Evolutionary conservation across 2,797 vertebrate genomes (phyloP).

Genomic region (Sarcophilus harrisii): DNA sequence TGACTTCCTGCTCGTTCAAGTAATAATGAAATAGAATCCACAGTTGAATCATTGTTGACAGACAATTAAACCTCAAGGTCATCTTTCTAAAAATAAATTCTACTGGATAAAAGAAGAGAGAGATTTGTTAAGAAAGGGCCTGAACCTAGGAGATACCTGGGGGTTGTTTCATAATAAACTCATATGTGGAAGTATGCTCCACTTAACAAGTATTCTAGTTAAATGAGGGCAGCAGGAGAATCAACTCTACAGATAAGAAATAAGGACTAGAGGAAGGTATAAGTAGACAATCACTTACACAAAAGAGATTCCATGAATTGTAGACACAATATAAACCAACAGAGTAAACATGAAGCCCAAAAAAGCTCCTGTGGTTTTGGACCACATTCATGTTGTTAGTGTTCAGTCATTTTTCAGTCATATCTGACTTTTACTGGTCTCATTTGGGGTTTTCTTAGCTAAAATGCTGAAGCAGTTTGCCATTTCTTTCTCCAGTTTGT

Average conservation of each 20-base stretch:
- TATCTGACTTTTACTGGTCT: neutral
- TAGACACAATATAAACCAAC: neutral
- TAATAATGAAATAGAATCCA: neutral
- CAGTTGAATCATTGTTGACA: neutral
- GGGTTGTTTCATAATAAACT: neutral
- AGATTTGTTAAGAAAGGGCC: neutral
- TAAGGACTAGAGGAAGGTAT: neutral
- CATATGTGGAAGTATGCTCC: neutral
- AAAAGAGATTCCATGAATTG: neutral
- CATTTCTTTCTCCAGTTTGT: neutral
- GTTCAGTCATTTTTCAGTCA: neutral
- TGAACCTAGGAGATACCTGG: neutral
- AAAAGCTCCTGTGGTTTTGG: neutral
- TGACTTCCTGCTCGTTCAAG: neutral
- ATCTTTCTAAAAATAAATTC: neutral
- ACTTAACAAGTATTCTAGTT: neutral
- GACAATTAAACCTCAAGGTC: conserved; percentile 2
- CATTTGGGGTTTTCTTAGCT: neutral
- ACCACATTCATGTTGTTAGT: neutral
- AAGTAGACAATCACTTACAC: neutral
- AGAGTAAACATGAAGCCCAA: neutral
- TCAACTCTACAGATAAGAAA: neutral
- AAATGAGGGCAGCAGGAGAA: neutral
- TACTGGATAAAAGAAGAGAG: neutral
- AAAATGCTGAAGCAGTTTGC: neutral